Conservation (phyloP, 2,888 invertebrate species). For the Drosophila sordidula region DNA sequence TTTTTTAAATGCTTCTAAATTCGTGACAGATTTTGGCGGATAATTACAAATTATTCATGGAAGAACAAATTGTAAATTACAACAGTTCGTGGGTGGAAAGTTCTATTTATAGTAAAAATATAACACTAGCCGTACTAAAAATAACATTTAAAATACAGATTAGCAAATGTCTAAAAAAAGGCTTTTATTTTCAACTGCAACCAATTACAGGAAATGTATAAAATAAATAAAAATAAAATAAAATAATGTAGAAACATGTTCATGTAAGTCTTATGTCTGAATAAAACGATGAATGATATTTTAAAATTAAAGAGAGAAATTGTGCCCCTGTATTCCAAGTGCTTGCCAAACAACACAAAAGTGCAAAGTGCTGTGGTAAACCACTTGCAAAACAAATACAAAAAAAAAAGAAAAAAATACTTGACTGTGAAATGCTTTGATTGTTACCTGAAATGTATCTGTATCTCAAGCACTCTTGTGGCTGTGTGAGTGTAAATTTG, state of each 20-base stretch:
- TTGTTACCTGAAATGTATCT: slow-evolving; percentile 64
- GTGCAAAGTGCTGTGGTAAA: slow-evolving; percentile 68
- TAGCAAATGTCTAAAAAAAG: too few relatives aligned
- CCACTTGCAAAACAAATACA: slow-evolving; percentile 39
- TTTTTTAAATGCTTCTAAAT: too few relatives aligned
- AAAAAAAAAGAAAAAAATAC: slow-evolving; percentile 19
- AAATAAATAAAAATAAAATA: slow-evolving; percentile 6
- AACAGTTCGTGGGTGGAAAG: too few relatives aligned
- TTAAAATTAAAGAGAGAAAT: neutral
- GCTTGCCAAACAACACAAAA: slow-evolving; percentile 65
- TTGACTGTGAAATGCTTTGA: slow-evolving; percentile 62
- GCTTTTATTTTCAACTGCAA: too few relatives aligned
- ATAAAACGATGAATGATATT: neutral
- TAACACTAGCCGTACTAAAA: too few relatives aligned
- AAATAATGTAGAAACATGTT: neutral
- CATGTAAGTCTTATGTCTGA: neutral
- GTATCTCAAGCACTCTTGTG: slow-evolving; percentile 46
- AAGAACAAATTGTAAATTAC: too few relatives aligned
- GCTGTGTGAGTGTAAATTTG: slow-evolving; percentile 45
- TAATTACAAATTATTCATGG: too few relatives aligned
- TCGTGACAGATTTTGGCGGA: too few relatives aligned
- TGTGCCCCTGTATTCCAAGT: slow-evolving; percentile 23
- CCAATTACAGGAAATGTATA: too few relatives aligned
- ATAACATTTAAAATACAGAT: too few relatives aligned
- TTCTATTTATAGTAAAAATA: too few relatives aligned